Evolutionary conservation across 2,888 invertebrate species (phyloP).

Genomic region (Eupithecia dodoneata): DNA sequence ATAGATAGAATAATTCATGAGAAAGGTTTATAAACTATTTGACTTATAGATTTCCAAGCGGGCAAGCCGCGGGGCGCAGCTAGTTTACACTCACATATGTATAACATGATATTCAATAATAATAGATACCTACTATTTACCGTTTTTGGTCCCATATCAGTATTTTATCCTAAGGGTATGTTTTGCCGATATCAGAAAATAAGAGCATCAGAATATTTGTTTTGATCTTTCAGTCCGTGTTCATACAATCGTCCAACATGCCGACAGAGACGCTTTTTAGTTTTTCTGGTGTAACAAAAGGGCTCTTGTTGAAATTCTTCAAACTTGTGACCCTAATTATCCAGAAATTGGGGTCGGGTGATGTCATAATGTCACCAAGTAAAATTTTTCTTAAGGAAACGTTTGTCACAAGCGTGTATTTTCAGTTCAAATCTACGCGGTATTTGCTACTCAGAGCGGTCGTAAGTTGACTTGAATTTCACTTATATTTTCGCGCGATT

Average conservation of each 20-base stretch:
- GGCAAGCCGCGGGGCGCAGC: no score
- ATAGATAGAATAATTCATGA: no score
- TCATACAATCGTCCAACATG: background rate
- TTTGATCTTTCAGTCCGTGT: background rate
- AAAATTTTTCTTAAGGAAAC: background rate
- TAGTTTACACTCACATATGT: no score
- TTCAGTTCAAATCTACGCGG: background rate
- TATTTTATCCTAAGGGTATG: no score
- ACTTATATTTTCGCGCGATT: background rate
- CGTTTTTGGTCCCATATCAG: no score
- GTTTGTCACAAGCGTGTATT: background rate
- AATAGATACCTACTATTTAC: no score
- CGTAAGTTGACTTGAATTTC: no score
- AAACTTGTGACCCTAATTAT: constrained; percentile 2
- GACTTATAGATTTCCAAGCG: no score
- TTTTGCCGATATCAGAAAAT: background rate
- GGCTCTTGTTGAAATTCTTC: background rate
- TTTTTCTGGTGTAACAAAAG: background rate
- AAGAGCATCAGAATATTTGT: background rate
- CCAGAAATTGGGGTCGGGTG: background rate
- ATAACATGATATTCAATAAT: no score
- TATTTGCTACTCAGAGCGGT: no score
- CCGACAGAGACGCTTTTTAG: background rate
- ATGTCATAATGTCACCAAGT: background rate
- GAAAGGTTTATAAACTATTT: no score